Evolutionary conservation across 2,113 vertebrate species (phyloP), one percentile per base, ranked within the genome.

Genomic region (Halichoerus grypus): DNA sequence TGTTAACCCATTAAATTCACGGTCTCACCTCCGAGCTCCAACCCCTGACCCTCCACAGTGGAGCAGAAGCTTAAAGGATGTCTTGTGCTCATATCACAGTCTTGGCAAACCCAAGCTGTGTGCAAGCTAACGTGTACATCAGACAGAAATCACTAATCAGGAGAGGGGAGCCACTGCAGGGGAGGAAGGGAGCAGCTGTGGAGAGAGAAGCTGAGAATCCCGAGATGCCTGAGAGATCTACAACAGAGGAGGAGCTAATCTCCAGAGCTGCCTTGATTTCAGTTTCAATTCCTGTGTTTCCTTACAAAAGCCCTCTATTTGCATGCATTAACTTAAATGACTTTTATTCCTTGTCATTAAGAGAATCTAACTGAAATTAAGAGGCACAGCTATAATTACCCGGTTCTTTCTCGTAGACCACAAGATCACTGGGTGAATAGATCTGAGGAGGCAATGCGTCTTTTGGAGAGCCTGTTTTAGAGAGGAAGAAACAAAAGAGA

Each of bases 391-490:
- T 77, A 26, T 84, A 36, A 77, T 99, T 99, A 99, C 99, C 99
- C 95, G 98, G 96, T 98, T 98, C 98, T 96, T 98, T 97, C 55
- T 99, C 98, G 0, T 99, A 99, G 87, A 97, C 53, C 61, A 99
- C 93, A 49, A 88, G 97, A 86, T 98, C 98, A 69, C 98, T 98
- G 33, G 99, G 99, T 92, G 96, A 98, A 26, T 21, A 28, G 63
- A 99, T 98, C 1, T 97, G 95, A 1, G 99, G 99, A 21, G 98
- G 97, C 57, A 86, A 86, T 57, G 98, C 98, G 86, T 98, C 96
- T 3, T 76, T 93, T 7, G 98, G 99, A 85, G 98, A 97, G 24
- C 98, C 99, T 99, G 96, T 19, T 5, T 86, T 53, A 91, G 88
- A 98, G 22, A 97, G 81, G 4, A 96, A 93, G 49, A 46, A 97